Conservation (phyloP, 2,797 vertebrate species). For the Echeneis naucrates region DNA sequence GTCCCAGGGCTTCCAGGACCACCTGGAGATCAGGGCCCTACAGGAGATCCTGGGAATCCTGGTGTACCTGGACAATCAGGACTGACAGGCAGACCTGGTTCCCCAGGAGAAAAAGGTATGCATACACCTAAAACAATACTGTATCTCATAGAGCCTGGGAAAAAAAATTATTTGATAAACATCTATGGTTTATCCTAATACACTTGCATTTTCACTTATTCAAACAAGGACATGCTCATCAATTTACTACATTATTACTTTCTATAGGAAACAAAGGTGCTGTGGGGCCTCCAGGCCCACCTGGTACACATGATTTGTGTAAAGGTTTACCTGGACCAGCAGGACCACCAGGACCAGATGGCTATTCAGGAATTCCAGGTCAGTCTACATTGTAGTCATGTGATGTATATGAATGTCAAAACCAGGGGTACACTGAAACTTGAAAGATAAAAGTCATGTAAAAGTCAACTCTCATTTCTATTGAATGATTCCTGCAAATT, state of each 20-base stretch:
- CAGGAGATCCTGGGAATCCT: slow-evolving; percentile 68
- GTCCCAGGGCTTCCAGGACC: slow-evolving; percentile 61
- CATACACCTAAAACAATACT: not conserved
- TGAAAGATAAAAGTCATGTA: not conserved
- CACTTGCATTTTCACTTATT: not conserved
- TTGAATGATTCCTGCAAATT: too few relatives aligned
- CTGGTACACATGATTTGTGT: slow-evolving; percentile 57
- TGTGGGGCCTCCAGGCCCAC: slow-evolving; percentile 49
- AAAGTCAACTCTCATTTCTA: not conserved
- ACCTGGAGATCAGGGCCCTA: slow-evolving; percentile 59
- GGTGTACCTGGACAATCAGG: slow-evolving; percentile 67
- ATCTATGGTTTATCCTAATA: not conserved
- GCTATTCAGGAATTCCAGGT: slow-evolving; percentile 71
- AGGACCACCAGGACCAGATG: slow-evolving; percentile 68
- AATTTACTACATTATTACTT: slow-evolving; percentile 23
- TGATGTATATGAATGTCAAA: slow-evolving; percentile 27
- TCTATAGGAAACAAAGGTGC: slow-evolving; percentile 66
- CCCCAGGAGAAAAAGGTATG: slow-evolving; percentile 71
- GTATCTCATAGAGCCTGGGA: not conserved
- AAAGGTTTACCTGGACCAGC: slow-evolving; percentile 31
- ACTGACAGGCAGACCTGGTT: slow-evolving; percentile 55
- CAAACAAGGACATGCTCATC: not conserved
- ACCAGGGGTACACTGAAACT: slow-evolving; percentile 2
- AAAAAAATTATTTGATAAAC: not conserved
- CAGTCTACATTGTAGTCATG: slow-evolving; percentile 33